Conservation (phyloP, 1,140 invertebrate genomes). For the Anagrus nilaparvatae region DNA sequence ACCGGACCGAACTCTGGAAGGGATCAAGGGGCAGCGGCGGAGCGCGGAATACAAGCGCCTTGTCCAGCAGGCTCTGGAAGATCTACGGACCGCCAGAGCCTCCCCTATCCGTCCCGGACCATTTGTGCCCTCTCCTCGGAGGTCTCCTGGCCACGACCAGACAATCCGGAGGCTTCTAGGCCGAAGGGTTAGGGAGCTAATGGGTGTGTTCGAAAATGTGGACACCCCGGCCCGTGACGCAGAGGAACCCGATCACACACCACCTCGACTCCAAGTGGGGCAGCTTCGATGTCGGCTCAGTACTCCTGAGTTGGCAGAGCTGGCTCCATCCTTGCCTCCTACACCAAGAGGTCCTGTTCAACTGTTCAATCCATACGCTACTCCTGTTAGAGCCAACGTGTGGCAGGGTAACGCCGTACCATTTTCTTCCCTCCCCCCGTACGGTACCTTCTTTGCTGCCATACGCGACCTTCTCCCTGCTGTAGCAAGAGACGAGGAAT, state of each 20-base stretch:
- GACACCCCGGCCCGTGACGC: neutral
- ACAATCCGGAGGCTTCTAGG: neutral
- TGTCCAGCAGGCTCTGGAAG: neutral
- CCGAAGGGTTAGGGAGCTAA: neutral
- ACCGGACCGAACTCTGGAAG: constrained; percentile 2
- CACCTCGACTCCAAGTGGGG: neutral
- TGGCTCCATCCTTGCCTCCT: too few species aligned
- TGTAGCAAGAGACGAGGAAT: too few species aligned
- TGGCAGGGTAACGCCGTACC: neutral
- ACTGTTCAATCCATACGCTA: neutral
- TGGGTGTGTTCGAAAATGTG: too few species aligned
- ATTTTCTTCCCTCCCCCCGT: neutral
- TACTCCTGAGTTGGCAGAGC: too few species aligned
- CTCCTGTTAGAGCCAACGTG: neutral
- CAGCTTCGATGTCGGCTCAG: too few species aligned
- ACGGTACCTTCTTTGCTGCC: neutral
- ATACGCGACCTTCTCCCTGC: too few species aligned
- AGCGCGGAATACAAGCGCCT: neutral
- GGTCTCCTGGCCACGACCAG: neutral
- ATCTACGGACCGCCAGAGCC: neutral
- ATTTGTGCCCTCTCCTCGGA: too few species aligned
- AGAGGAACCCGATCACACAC: neutral
- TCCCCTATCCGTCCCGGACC: neutral
- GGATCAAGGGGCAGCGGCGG: constrained; percentile 11
- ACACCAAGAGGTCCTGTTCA: too few species aligned